Conservation (phyloP, 2,888 invertebrate species). For the Hybos culiciformis region DNA sequence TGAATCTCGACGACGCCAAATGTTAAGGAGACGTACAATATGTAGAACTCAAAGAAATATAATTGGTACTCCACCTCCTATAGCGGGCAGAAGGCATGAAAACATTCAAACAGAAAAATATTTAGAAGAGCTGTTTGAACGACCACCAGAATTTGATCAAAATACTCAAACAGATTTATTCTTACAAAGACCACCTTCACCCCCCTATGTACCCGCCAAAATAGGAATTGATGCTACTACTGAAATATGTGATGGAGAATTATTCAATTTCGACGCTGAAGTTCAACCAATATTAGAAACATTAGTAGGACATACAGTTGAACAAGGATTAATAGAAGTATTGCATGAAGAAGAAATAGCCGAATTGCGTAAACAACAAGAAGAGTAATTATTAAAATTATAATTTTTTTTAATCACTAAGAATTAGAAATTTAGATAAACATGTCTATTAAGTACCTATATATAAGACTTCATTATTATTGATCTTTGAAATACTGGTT, state of each 20-base stretch:
- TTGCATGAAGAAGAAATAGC: constrained; percentile 87
- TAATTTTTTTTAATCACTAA: neutral
- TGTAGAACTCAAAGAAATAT: constrained; percentile 41
- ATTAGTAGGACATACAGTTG: constrained; percentile 76
- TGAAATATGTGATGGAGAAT: constrained; percentile 82
- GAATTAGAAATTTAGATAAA: neutral
- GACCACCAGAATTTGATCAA: constrained; percentile 60
- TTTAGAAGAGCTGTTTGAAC: constrained; percentile 70
- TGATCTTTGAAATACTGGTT: neutral
- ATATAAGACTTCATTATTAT: too few species aligned
- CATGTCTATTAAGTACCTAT: constrained; percentile 2
- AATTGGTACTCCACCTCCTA: constrained; percentile 37
- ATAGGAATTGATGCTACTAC: constrained; percentile 68
- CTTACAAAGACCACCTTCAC: constrained; percentile 67
- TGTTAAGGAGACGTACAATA: constrained; percentile 51
- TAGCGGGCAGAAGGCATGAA: constrained; percentile 71
- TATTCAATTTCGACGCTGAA: constrained; percentile 86
- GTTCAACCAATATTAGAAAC: constrained; percentile 82
- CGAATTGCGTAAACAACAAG: constrained; percentile 55
- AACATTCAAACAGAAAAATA: constrained; percentile 82
- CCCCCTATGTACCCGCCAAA: constrained; percentile 63
- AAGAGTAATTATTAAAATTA: constrained; percentile 23
- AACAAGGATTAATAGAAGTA: constrained; percentile 79
- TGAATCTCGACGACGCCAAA: constrained; percentile 49
- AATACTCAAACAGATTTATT: constrained; percentile 81